Base-by-base conservation (phyloP, 2,113 vertebrate species). In the Neomonachus schauinslandi region DNA sequence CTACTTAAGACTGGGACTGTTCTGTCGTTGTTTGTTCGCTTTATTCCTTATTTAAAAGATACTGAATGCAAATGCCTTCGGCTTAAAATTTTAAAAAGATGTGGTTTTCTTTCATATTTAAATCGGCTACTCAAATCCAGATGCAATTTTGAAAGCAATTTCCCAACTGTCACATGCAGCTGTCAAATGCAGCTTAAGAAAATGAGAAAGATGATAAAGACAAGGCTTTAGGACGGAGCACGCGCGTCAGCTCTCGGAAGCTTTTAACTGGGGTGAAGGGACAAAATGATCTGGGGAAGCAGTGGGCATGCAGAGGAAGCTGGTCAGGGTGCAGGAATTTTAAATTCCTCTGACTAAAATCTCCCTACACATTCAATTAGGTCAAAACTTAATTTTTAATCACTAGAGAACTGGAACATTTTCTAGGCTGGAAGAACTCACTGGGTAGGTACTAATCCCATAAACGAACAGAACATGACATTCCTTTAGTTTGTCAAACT, bases 41-140 rank as follows among this genome's bases (percentile, higher is more conserved):
- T 79, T 36, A 61, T 36, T 93, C 39, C 84, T 90, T 79, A 92
- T 28, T 63, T 94, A 42, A 92, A 94, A 95, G 67, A 79, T 46
- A 15, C 1, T 46, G 71, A 93, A 51, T 39, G 21, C 39, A 90
- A 89, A 93, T 57, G 53, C 22, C 42, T 80, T 80, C 55, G 53
- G 69, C 53, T 90, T 69, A 89, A 87, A 79, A 67, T 5, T 55
- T 31, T 55, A 6, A 31, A 65, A 81, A 86, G 28, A 69, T 26
- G 57, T 63, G 67, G 33, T 71, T 97, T 95, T 90, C 88, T 85
- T 90, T 71, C 49, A 51, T 57, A 71, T 67, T 87, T 92, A 83
- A 96, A 77, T 81, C 22, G 16, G 55, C 89, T 89, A n/a, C 72
- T 21, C 80, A 95, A 86, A 69, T 61, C 90, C 74, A 93, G 76